Base-by-base conservation (phyloP, 2,888 invertebrate species). In the Margaritifera margaritifera region DNA sequence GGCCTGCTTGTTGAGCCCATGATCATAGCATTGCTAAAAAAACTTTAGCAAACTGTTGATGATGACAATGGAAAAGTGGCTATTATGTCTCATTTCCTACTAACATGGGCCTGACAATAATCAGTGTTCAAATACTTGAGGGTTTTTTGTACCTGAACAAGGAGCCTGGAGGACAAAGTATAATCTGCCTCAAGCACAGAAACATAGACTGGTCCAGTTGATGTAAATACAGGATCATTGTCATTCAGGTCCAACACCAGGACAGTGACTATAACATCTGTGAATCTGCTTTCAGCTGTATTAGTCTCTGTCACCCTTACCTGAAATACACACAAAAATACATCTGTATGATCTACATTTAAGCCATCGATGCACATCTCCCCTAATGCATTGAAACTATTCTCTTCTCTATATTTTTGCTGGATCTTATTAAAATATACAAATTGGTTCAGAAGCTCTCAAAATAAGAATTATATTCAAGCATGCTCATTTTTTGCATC, bases 181-280 rank as follows among this genome's bases (percentile, higher is more conserved):
- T 79, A 79, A 50, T 79, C 71, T 19, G 75, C 79, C 27, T 77
- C 77, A 8, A 56, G 64, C 50, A 82, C 65, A 24, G 63, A 64
- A 11, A 70, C 73, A 2, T 22, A 15, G 15, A 42, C 19, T 58
- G 83, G 81, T 19, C 69, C 72, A 3, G 61, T 54, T 4, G 77
- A 65, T 8, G 72, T 69, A 66, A 87, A 87, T 5, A 57, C 62
- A 5, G 87, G 86, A 18, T 68, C 52, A 65, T 86, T 84, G 76
- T 87, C 86, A 74, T 87, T 87, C 19, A 74, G 68, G 68, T 87
- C 87, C 51, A 76, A 60, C 6, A 87, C 77, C 20, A 60, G 72
- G 6, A 87, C 78, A 11, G 73, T 79, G 50, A 87, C 55, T 8
- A 68, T 62, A 0, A 72, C 65, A 8, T 64, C 55, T 53, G 63